A percentile compares a stretch with the other conserved stretches of the same genome.
These are phyloP conservation scores for Dioctria linearis DNA, from an alignment of 2,888 invertebrate species.

Conservation along the genomic window DNA sequence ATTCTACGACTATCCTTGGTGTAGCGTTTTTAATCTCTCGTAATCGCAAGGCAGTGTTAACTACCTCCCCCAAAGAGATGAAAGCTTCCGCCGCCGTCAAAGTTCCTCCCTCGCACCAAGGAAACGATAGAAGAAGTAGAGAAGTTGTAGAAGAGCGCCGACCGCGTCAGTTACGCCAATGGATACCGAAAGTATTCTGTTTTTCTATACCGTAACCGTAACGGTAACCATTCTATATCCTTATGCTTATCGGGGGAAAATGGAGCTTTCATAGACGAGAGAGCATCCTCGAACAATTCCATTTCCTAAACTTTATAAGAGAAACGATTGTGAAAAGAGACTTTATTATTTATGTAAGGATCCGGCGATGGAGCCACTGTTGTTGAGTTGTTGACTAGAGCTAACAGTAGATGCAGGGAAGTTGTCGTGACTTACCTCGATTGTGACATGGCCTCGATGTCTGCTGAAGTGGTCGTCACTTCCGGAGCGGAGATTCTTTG, in stretches of 20 bases:
- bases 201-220: no score
- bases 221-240: no score
- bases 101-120: not conserved
- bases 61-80: constrained; percentile 12
- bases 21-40: constrained; percentile 26
- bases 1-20: constrained; percentile 37
- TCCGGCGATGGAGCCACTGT: no score
- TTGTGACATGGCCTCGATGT: constrained; percentile 68
- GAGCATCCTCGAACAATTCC: not conserved
- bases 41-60: constrained; percentile 19
- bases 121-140: not conserved
- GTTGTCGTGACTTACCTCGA: constrained; percentile 67
- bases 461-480: constrained; percentile 76
- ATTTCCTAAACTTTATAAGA: constrained; percentile 27
- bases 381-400: no score
- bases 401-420: no score
- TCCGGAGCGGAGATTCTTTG: constrained; percentile 77
- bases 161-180: not conserved
- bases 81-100: constrained; percentile 27
- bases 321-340: not conserved
- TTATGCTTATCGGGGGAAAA: not conserved
- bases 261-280: constrained; percentile 27
- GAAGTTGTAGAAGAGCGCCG: not conserved
- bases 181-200: no score
- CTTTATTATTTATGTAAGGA: no score